phyloP scores from a whole-genome alignment of 2,113 vertebrate genomes.

The Sturnus vulgaris region DNA sequence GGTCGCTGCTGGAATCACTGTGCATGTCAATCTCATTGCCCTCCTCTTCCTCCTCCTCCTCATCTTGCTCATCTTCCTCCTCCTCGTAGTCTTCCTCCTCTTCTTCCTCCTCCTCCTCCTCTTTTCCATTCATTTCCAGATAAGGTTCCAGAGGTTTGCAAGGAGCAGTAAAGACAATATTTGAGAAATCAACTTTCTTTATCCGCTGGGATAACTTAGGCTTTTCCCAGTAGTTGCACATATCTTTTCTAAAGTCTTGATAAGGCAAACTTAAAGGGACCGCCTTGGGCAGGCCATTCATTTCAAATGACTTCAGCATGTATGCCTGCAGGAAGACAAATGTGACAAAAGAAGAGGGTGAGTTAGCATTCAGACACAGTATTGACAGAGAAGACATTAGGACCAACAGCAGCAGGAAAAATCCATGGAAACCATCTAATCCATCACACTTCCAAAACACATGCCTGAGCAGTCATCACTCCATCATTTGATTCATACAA shows the following conservation, averaged over 20 bases:
- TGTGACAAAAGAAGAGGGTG: not conserved
- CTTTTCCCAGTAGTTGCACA: conserved; percentile 83
- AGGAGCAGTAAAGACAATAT: conserved; percentile 80
- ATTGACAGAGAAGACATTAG: not conserved
- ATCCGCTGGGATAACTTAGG: conserved; percentile 79
- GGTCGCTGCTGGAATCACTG: conserved; percentile 87
- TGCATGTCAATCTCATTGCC: conserved; percentile 76
- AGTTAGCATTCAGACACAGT: not conserved
- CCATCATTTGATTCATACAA: not conserved
- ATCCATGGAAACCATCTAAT: not conserved
- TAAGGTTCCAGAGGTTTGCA: conserved; percentile 64
- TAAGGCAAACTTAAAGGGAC: conserved; percentile 84
- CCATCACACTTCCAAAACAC: not conserved
- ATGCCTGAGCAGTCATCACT: not conserved
- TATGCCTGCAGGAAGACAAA: conserved; percentile 74
- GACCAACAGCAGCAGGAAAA: not conserved
- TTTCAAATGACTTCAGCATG: conserved; percentile 76
- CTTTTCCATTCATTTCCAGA: conserved; percentile 67
- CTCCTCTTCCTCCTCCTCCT: conserved; percentile 69
- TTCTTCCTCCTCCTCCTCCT: conserved; percentile 34
- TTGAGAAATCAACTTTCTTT: conserved; percentile 89
- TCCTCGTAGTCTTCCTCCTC: conserved; percentile 43
- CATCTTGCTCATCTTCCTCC: conserved; percentile 68
- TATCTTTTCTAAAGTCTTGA: conserved; percentile 84
- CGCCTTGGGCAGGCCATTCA: conserved; percentile 74